These are phyloP conservation scores for Periplaneta americana DNA, from an alignment of 1,140 invertebrate genomes.

Conservation along the genomic window DNA sequence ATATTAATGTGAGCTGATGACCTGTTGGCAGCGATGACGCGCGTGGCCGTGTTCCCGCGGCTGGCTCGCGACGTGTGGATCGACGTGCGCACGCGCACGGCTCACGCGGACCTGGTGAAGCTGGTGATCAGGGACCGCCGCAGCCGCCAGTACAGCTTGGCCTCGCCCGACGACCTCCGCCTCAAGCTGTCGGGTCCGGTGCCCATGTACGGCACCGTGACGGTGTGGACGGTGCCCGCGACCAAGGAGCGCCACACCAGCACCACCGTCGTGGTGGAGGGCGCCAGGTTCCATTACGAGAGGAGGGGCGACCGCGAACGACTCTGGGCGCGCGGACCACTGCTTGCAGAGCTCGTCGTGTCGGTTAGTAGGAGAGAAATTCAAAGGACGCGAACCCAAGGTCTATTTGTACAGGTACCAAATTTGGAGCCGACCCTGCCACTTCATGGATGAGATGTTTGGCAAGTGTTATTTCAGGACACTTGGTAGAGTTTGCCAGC, in stretches of 20 bases:
- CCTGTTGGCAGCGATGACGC: conserved; percentile 41
- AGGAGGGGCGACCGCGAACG: conserved; percentile 40
- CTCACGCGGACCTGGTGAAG: conserved; percentile 8
- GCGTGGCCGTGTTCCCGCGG: conserved; percentile 42
- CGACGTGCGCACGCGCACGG: conserved; percentile 33
- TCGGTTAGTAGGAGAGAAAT: conserved; percentile 40
- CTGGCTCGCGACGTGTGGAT: conserved; percentile 37
- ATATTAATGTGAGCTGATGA: background rate
- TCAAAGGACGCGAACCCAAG: too few relatives aligned
- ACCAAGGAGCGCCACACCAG: conserved; percentile 17
- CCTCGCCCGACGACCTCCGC: background rate
- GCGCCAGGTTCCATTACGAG: conserved; percentile 47
- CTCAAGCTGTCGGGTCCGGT: background rate
- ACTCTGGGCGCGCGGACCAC: conserved; percentile 49
- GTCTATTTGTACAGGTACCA: too few relatives aligned
- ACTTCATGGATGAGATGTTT: too few relatives aligned
- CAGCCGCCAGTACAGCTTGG: background rate
- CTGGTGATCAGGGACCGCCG: background rate
- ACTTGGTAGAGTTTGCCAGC: too few relatives aligned
- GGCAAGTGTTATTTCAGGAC: too few relatives aligned
- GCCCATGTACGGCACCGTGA: background rate
- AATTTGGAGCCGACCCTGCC: too few relatives aligned
- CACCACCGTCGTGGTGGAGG: conserved; percentile 39
- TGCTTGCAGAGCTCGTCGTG: conserved; percentile 48
- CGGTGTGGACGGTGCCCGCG: conserved; percentile 10